Conservation (phyloP, 2,888 invertebrate species). For the Lepidocyrtoides sp. region DNA sequence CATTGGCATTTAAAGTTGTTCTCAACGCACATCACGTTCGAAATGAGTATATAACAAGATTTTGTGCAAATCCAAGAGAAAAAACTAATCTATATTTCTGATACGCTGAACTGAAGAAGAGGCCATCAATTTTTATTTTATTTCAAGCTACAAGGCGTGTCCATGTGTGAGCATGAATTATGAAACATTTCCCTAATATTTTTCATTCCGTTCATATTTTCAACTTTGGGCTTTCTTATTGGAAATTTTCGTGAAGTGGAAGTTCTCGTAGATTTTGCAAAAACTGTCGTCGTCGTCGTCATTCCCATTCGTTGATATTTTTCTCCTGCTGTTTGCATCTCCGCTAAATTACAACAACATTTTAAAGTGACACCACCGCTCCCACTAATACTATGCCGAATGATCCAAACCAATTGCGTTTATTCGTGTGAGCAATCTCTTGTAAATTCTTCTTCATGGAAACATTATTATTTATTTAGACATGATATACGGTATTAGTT, state of each 20-base stretch:
- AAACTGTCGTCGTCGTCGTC: constrained; percentile 19
- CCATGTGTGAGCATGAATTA: background rate
- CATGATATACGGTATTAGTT: background rate
- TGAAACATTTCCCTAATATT: background rate
- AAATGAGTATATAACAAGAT: background rate
- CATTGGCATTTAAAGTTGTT: background rate
- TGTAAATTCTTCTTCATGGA: constrained; percentile 16
- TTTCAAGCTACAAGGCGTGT: background rate
- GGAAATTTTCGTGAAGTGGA: background rate
- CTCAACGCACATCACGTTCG: background rate
- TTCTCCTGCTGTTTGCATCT: background rate
- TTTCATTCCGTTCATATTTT: constrained; percentile 30
- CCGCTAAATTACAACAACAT: background rate
- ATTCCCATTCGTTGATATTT: background rate
- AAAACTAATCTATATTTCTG: background rate
- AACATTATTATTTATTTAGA: background rate
- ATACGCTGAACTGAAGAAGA: background rate
- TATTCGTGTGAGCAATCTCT: constrained; percentile 20
- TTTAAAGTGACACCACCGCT: background rate
- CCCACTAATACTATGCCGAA: background rate
- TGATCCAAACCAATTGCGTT: constrained; percentile 21
- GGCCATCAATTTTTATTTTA: background rate
- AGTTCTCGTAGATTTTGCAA: constrained; percentile 16
- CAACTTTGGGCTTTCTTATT: background rate
- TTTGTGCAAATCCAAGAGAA: background rate